Conservation (phyloP, 2,797 vertebrate genomes). For the Euthynnus affinis region DNA sequence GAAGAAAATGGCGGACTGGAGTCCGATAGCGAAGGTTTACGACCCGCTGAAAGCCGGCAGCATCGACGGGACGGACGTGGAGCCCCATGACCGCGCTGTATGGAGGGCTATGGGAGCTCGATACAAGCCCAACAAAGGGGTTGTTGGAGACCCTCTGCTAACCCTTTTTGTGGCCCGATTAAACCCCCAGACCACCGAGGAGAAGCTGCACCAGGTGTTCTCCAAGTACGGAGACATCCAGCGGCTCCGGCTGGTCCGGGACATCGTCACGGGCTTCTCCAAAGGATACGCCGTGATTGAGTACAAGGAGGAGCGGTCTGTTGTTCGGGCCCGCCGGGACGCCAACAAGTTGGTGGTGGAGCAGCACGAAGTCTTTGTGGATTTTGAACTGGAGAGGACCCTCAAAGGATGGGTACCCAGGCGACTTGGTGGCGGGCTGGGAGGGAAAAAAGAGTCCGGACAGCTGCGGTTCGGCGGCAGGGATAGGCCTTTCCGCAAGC, state of each 20-base stretch:
- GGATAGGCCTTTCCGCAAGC: conserved; percentile 96
- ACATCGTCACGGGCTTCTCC: conserved; percentile 94
- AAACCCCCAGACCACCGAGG: conserved; percentile 92
- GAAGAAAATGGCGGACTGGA: conserved; percentile 92
- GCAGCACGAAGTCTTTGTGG: conserved; percentile 94
- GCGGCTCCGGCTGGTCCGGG: conserved; percentile 91
- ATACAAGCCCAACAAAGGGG: conserved; percentile 93
- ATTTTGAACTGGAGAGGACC: conserved; percentile 93
- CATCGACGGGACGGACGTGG: conserved; percentile 95
- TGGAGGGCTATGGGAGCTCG: conserved; percentile 94
- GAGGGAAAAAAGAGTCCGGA: conserved; percentile 97
- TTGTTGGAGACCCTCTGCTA: conserved; percentile 92
- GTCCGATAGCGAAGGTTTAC: conserved; percentile 93
- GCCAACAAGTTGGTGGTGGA: conserved; percentile 94
- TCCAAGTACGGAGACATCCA: conserved; percentile 94
- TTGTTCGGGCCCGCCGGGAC: conserved; percentile 91
- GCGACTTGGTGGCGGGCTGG: conserved; percentile 93
- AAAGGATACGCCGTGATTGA: conserved; percentile 95
- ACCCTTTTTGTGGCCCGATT: conserved; percentile 93
- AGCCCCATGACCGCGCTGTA: conserved; percentile 94
- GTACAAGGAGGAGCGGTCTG: conserved; percentile 92
- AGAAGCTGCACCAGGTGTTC: conserved; percentile 91
- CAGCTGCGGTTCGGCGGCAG: conserved; percentile 96
- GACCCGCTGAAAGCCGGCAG: conserved; percentile 96
- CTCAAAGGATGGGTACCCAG: conserved; percentile 96